Conservation (phyloP, 1,140 invertebrate species). For the Sipha flava region DNA sequence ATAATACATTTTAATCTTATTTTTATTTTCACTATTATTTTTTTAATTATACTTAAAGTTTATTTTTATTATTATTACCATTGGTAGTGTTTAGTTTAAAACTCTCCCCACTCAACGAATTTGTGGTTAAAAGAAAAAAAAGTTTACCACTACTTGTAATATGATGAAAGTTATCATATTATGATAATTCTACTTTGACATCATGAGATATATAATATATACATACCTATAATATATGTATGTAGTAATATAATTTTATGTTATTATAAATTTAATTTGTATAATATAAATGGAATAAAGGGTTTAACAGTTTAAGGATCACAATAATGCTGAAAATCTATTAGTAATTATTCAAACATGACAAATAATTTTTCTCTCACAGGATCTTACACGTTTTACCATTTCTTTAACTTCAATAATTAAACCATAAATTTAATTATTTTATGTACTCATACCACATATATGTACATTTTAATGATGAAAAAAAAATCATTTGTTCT, state of each 20-base stretch:
- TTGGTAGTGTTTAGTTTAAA: neutral
- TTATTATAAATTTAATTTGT: no score
- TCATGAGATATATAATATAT: no score
- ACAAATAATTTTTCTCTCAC: no score
- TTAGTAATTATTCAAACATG: neutral
- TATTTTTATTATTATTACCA: neutral
- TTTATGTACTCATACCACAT: neutral
- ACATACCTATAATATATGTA: no score
- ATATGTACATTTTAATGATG: neutral
- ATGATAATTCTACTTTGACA: no score
- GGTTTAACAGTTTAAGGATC: neutral
- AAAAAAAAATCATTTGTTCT: neutral
- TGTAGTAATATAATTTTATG: neutral
- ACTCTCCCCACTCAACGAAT: neutral
- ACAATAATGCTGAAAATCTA: neutral
- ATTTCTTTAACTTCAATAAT: neutral
- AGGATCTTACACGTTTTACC: neutral
- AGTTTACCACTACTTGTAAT: slow-evolving; percentile 1
- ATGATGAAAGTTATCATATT: neutral
- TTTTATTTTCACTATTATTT: neutral
- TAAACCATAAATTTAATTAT: neutral
- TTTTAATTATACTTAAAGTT: neutral
- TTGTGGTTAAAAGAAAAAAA: slow-evolving; percentile 29
- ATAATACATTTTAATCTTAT: neutral
- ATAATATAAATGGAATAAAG: neutral